phyloP scores from a whole-genome alignment of 1,140 invertebrate genomes.

The Protaetia brevitarsis region DNA sequence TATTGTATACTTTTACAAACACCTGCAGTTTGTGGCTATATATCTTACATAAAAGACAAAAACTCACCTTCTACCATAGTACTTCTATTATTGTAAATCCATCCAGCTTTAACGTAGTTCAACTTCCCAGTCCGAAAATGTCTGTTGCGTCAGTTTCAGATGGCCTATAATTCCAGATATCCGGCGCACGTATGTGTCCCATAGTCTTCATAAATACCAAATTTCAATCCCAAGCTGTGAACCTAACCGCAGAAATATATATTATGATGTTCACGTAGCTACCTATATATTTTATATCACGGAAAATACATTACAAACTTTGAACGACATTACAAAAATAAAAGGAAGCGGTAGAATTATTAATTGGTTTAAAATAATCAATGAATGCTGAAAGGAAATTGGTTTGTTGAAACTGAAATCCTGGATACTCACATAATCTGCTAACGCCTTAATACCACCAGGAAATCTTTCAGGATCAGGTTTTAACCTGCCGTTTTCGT shows the following conservation, averaged over 20 bases:
- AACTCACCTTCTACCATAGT: slow-evolving; percentile 55
- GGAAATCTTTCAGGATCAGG: slow-evolving; percentile 76
- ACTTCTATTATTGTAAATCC: slow-evolving; percentile 68
- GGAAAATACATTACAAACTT: not conserved
- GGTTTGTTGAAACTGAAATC: too few relatives aligned
- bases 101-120: slow-evolving; percentile 88
- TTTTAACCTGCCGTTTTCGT: slow-evolving; percentile 62
- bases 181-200: slow-evolving; percentile 78
- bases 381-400: too few relatives aligned
- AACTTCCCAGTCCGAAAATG: slow-evolving; percentile 83
- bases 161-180: slow-evolving; percentile 76
- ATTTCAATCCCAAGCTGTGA: slow-evolving; percentile 73
- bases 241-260: slow-evolving; percentile 67
- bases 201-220: slow-evolving; percentile 87
- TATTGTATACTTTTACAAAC: too few relatives aligned
- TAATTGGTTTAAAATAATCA: too few relatives aligned
- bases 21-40: too few relatives aligned
- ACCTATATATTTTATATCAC: not conserved
- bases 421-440: slow-evolving; percentile 75
- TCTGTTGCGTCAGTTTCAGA: slow-evolving; percentile 72
- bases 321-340: not conserved
- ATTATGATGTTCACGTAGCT: not conserved
- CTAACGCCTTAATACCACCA: slow-evolving; percentile 72
- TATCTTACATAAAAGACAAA: not conserved
- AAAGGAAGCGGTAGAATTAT: not conserved